Base-by-base conservation (phyloP, 2,113 vertebrate genomes). In the Nyctereutes procyonoides region DNA sequence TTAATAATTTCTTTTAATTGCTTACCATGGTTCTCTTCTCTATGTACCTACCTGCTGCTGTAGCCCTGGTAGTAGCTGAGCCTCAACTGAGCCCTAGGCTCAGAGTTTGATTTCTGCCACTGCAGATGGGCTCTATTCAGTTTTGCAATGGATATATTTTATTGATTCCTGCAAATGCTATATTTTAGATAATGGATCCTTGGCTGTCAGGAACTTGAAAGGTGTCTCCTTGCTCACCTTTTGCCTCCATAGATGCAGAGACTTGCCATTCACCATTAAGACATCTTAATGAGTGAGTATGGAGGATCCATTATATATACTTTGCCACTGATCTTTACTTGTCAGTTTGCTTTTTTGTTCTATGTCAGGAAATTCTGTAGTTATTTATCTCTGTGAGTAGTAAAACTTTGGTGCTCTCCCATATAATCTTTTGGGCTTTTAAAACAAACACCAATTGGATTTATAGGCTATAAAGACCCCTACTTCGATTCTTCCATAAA, bases 251-350 rank as follows among this genome's bases (percentile, higher is more conserved):
- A 55, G 96, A 90, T 96, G 80, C 90, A 93, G 74, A 82, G 93
- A 92, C 82, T 88, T 98, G 96, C 71, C 95, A 98, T 35, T 98
- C 95, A 94, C 53, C 65, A 86, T 95, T 95, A 98, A 96, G 74
- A 82, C 55, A 95, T 81, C 88, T 95, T 98, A 98, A 98, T 97
- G 95, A 97, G 14, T 90, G 90, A 97, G 43, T 95, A 85, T 94
- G 81, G 88, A 97, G 97, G 95, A 94, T 90, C 79, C 32, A 22
- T 86, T 51, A 94, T 14, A 32, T 93, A 32, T 93, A 24, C 88
- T 85, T 82, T 96, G 35, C 65, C 58, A 17, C 80, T 97, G 96
- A 97, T 87, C 82, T 11, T 92, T 56, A 95, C 90, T 81, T 92
- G 95, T 97, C 80, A 96, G 53, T 94, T 96, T 97, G 28, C 24